phyloP scores from a whole-genome alignment of 2,888 invertebrate species.

The Lasioglossum oenotherae region DNA sequence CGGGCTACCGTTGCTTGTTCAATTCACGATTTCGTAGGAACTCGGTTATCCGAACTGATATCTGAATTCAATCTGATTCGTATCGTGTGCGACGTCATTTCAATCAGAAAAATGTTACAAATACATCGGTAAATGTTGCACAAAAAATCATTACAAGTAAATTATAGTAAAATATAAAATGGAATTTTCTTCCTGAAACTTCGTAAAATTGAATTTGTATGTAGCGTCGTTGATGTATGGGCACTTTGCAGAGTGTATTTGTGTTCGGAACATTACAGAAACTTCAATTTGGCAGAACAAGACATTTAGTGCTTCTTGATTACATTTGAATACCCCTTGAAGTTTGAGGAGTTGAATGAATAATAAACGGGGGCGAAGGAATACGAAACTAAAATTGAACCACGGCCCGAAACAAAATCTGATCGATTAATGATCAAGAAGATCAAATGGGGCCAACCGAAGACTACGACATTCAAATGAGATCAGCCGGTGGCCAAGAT shows the following conservation, averaged over 20 bases:
- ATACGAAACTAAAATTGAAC: neutral
- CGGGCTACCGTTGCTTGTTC: too few species aligned
- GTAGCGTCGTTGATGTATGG: neutral
- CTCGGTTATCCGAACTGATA: too few species aligned
- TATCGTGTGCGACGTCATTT: too few species aligned
- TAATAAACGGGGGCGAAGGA: neutral
- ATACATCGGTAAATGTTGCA: neutral
- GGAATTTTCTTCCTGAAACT: neutral
- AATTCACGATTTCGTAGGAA: too few species aligned
- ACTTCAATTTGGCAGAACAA: neutral
- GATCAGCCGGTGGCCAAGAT: slow-evolving; percentile 3
- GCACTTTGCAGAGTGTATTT: neutral
- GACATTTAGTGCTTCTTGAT: neutral
- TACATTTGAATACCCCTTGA: neutral
- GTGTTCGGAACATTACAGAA: neutral
- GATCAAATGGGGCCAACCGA: neutral
- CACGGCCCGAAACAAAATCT: neutral
- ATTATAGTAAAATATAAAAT: neutral
- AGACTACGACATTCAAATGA: slow-evolving; percentile 2
- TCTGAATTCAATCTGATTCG: too few species aligned
- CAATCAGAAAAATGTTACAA: neutral
- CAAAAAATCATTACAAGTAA: neutral
- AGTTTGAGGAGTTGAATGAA: neutral
- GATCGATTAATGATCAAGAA: neutral
- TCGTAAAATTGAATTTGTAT: neutral